Evolutionary conservation across 2,113 vertebrate species (phyloP), one percentile per base, ranked within the genome.

Genomic region (Erpornis zantholeuca): DNA sequence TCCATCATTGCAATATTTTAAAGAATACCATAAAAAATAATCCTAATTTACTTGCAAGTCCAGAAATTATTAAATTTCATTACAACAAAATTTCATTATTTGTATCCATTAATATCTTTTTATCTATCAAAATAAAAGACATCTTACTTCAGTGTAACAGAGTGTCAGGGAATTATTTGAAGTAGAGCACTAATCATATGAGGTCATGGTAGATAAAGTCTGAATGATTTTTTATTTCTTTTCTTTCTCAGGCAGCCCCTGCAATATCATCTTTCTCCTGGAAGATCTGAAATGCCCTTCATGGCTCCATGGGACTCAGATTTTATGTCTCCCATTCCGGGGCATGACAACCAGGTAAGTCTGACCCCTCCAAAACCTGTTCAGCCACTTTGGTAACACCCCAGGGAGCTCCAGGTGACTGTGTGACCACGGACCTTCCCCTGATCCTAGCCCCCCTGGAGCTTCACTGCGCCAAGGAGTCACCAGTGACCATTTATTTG

Each of bases 221-320:
- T 22, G 29, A 71, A 5, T 59, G 4, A 9, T 24, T 29, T 53
- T 57, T 56, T 40, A 6, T 38, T 38, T 54, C 9, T 56, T 73
- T 91, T 29, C 35, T 50, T 2, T 56, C 5, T 44, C 72, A 52
- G 80, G 33, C 4, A 57, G 38, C 18, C 42, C 50, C 44, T 57
- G 25, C n/a, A 19, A 4, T 7, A 7, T 27, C 19, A 23, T 56
- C 47, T 53, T 21, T 8, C 49, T 3, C 0, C 10, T 44, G 35
- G 17, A 2, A 5, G 22, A 45, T 18, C 88, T 17, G 24, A 75
- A 33, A 20, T 5, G 14, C 6, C 1, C 18, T 68, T 54, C 15
- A 0, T 3, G 27, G 2, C 38, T 47, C 78, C 1, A 0, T 7
- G 44, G 3, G 16, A 22, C n/a, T 49, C 5, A 0, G 31, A 3